These are phyloP conservation scores for Gouania willdenowi DNA, from an alignment of 2,797 vertebrate genomes.

Conservation along the genomic window DNA sequence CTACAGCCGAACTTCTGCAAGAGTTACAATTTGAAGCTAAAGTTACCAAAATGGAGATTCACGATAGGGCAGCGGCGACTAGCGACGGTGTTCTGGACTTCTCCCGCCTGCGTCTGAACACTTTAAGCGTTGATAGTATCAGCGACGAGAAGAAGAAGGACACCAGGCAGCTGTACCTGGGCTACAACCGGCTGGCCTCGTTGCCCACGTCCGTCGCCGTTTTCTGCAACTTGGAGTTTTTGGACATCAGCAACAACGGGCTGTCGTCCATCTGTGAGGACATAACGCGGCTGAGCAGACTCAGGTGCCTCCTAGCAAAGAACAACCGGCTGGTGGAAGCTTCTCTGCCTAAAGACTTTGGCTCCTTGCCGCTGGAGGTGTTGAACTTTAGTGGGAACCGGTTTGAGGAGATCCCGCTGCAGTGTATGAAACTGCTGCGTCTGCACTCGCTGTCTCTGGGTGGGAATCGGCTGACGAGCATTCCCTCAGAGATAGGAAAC, in stretches of 20 bases:
- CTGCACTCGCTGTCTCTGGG: conserved; percentile 92
- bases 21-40: conserved; percentile 4
- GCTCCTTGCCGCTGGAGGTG: conserved; percentile 83
- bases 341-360: conserved; percentile 88
- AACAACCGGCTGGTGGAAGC: conserved; percentile 91
- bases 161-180: conserved; percentile 77
- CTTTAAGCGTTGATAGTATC: conserved; percentile 57
- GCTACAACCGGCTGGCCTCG: conserved; percentile 76
- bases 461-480: conserved; percentile 88
- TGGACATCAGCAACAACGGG: conserved; percentile 91
- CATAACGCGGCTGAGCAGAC: conserved; percentile 74
- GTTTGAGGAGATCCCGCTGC: conserved; percentile 86
- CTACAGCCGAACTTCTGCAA: neutral
- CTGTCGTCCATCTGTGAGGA: conserved; percentile 80
- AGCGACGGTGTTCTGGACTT: conserved; percentile 74
- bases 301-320: conserved; percentile 88
- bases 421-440: conserved; percentile 78
- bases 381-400: conserved; percentile 94
- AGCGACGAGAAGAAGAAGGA: conserved; percentile 74
- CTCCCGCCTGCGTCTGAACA: conserved; percentile 72
- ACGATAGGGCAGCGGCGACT: conserved; percentile 52
- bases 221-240: conserved; percentile 83
- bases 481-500: conserved; percentile 89
- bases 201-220: conserved; percentile 74
- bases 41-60: conserved; percentile 64